Evolutionary conservation across 2,113 vertebrate genomes (phyloP).

Genomic region (Microtus montanus): DNA sequence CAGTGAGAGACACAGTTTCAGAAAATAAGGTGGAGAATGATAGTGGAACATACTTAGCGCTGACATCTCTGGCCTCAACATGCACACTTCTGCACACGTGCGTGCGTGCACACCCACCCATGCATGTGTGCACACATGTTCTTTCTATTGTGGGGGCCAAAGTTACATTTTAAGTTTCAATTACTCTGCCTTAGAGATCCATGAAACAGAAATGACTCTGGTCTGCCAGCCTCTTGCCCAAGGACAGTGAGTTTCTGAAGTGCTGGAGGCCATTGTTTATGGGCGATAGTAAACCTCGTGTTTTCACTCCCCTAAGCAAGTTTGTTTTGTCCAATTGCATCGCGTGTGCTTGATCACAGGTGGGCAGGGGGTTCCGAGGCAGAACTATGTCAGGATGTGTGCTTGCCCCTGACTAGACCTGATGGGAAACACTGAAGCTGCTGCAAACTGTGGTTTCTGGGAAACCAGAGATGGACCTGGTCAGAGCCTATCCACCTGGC

Average conservation of each 20-base stretch:
- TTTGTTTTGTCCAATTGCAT: not conserved
- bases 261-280: not conserved
- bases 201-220: not conserved
- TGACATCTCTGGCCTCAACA: too few relatives aligned
- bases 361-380: not conserved
- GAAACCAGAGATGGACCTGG: not conserved
- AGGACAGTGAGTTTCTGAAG: not conserved
- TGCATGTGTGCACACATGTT: not conserved
- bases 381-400: not conserved
- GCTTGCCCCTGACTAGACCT: not conserved
- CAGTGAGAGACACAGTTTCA: not conserved
- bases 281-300: not conserved
- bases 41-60: not conserved
- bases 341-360: not conserved
- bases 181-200: not conserved
- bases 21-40: not conserved
- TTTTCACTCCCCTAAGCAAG: not conserved
- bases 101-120: accelerated
- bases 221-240: not conserved
- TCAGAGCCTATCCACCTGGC: not conserved
- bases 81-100: not conserved
- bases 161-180: not conserved
- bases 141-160: not conserved
- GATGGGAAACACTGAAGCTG: not conserved
- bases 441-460: not conserved